Evolutionary conservation across 1,140 invertebrate genomes (phyloP).

Genomic region (Bombus ignitus): DNA sequence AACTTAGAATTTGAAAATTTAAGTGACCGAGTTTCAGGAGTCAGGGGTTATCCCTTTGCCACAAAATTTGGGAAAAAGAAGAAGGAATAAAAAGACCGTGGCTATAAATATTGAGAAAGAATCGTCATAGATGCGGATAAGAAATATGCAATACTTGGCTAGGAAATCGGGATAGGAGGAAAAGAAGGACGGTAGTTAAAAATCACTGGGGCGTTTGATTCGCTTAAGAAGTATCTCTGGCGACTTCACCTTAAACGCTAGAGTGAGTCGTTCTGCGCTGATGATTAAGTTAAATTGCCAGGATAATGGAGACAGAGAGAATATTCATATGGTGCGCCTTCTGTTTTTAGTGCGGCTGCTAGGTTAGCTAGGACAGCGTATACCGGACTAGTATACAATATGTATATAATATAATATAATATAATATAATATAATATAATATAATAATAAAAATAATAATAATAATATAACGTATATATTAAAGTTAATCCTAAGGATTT

Average conservation of each 20-base stretch:
- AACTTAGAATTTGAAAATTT: background rate
- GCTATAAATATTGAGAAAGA: slow-evolving; percentile 31
- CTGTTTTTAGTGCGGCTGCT: slow-evolving; percentile 56
- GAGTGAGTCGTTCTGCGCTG: slow-evolving; percentile 50
- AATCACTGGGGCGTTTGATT: slow-evolving; percentile 75
- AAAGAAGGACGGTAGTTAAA: slow-evolving; percentile 18
- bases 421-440: background rate
- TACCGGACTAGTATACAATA: slow-evolving; percentile 76
- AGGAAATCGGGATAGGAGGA: background rate
- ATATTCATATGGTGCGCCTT: background rate
- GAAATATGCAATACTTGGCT: slow-evolving; percentile 21
- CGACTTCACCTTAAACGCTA: slow-evolving; percentile 65
- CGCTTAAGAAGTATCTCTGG: slow-evolving; percentile 59
- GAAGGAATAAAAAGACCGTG: background rate
- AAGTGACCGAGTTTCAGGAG: background rate
- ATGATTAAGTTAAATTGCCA: slow-evolving; percentile 51
- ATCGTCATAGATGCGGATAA: slow-evolving; percentile 1
- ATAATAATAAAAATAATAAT: slow-evolving; percentile 17
- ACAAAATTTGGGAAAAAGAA: background rate
- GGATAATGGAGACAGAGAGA: slow-evolving; percentile 12
- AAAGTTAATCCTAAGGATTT: slow-evolving; percentile 46
- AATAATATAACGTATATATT: slow-evolving; percentile 40
- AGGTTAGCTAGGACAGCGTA: slow-evolving; percentile 74
- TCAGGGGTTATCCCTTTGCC: background rate
- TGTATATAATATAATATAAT: slow-evolving; percentile 32